Base-by-base conservation (phyloP, 2,797 vertebrate genomes). In the Cynodonichthys magdalenae region DNA sequence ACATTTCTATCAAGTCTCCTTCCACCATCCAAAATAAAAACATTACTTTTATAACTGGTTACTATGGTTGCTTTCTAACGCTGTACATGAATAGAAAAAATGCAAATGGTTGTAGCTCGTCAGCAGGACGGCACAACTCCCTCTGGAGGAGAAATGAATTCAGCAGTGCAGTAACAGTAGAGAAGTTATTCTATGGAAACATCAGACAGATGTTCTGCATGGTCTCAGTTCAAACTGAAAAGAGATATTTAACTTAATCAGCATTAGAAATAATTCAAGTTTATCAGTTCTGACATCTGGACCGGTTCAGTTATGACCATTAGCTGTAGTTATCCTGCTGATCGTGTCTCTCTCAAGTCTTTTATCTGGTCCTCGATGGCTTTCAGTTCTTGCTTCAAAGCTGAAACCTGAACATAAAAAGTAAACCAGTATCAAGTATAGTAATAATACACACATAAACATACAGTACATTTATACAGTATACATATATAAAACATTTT, bases 301-400 rank as follows among this genome's bases (percentile, higher is more conserved):
- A 14, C 20, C 11, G 19, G 2, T n/a, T 14, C n/a, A 45, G 27
- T 8, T 31, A 48, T 6, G 14, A 74, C 46, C 45, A 52, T 18
- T 4, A 58, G 56, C 45, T 52, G 42, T 8, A 49, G 36, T 71
- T 46, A 74, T 29, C 65, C 19, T 72, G 28, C 15, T 57, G 44
- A 53, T 41, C 59, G 52, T 17, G 45, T 61, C 53, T 72, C 34
- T 27, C 84, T 67, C 59, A 92, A 70, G 47, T 69, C 34, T 14
- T 52, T 62, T 49, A 93, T 81, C 66, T 93, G 91, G 1, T 91
- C 87, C 60, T 93, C 89, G 5, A 86, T 87, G 54, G 66, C 87
- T 73, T 82, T 81, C 68, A 93, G 36, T 6, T 94, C 91, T 59
- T 86, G 79, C 75, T 90, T 76, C 82, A 93, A 24, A 12, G 86